Evolutionary conservation across 1,140 invertebrate species (phyloP).

Genomic region (Euwallacea similis): DNA sequence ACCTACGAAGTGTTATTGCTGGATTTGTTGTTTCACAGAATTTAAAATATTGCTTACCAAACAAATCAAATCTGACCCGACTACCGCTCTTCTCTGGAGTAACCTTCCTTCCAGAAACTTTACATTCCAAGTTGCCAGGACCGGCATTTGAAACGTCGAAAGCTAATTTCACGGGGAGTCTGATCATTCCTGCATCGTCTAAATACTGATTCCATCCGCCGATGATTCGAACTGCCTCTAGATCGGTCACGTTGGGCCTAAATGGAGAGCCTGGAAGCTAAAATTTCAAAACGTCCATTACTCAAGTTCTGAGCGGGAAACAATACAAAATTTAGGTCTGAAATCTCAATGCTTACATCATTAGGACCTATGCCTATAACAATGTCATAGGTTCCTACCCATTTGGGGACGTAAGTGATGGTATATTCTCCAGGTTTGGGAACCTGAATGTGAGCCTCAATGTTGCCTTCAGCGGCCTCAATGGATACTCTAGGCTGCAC

Average conservation of each 20-base stretch:
- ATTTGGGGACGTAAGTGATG: constrained; percentile 68
- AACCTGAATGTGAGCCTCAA: constrained; percentile 51
- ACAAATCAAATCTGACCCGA: constrained; percentile 59
- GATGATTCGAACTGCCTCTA: constrained; percentile 57
- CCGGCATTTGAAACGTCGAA: constrained; percentile 77
- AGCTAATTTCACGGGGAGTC: constrained; percentile 74
- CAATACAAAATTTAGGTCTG: constrained; percentile 8
- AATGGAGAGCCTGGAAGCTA: constrained; percentile 52
- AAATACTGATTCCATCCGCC: constrained; percentile 82
- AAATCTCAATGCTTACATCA: constrained; percentile 44
- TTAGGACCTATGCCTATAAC: constrained; percentile 58
- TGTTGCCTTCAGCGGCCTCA: constrained; percentile 51
- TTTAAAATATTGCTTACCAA: constrained; percentile 32
- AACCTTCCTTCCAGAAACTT: constrained; percentile 64
- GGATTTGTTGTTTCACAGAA: neutral
- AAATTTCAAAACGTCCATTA: constrained; percentile 5
- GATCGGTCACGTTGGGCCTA: constrained; percentile 48
- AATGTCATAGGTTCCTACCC: constrained; percentile 73
- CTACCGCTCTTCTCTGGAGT: constrained; percentile 48
- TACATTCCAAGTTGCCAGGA: constrained; percentile 69
- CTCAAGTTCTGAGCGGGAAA: neutral
- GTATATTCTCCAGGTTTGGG: constrained; percentile 54
- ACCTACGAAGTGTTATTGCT: constrained; percentile 48
- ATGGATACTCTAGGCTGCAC: constrained; percentile 55
- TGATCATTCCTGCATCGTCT: constrained; percentile 73